Conservation (phyloP, 2,797 vertebrate species). For the Fistularia tabacaria region DNA sequence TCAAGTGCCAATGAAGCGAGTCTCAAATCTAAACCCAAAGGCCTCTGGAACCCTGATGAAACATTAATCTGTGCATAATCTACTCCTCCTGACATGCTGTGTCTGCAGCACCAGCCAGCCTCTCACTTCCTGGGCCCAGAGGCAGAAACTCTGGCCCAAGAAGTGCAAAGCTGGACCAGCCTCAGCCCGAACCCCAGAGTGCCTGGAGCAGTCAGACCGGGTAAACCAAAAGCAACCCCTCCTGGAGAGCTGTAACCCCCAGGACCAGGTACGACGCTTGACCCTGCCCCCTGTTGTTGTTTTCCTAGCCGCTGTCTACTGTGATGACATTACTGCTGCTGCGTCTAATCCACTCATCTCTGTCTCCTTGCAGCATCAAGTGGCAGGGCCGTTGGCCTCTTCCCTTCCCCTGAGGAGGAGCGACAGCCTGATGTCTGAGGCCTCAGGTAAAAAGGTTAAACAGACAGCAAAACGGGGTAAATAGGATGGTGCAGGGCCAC, state of each 20-base stretch:
- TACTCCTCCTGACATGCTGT: neutral
- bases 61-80: neutral
- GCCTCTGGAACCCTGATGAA: neutral
- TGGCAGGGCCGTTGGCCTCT: slow-evolving; percentile 53
- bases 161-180: slow-evolving; percentile 64
- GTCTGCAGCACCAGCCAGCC: slow-evolving; percentile 68
- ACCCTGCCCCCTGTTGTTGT: neutral
- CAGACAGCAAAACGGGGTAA: no score
- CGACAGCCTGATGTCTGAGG: slow-evolving; percentile 81
- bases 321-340: slow-evolving; percentile 6
- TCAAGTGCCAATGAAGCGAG: no score
- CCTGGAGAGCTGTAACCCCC: slow-evolving; percentile 46
- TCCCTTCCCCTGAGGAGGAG: slow-evolving; percentile 80
- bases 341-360: slow-evolving; percentile 26
- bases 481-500: neutral
- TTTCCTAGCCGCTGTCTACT: slow-evolving; percentile 5
- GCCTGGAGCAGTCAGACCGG: slow-evolving; percentile 32
- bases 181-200: slow-evolving; percentile 25
- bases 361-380: slow-evolving; percentile 70
- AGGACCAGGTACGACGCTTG: slow-evolving; percentile 48
- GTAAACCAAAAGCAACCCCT: slow-evolving; percentile 28
- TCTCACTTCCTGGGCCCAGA: slow-evolving; percentile 94
- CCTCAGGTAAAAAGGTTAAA: slow-evolving; percentile 82
- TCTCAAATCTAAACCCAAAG: no score
- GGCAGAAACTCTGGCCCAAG: slow-evolving; percentile 79